Base-by-base conservation (phyloP, 2,797 vertebrate species). In the Apogon talboti region DNA sequence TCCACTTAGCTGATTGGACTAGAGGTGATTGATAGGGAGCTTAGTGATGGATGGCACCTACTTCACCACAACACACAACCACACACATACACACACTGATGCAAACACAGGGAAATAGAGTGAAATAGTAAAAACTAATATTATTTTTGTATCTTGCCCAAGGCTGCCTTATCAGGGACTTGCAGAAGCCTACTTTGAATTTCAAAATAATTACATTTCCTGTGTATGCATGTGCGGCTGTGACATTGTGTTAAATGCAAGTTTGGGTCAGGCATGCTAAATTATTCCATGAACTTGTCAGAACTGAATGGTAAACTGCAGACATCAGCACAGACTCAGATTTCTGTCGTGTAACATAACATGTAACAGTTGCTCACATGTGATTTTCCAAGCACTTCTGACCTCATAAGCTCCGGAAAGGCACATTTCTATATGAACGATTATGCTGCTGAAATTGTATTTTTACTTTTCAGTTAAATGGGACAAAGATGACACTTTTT, bases 101-200 rank as follows among this genome's bases (percentile, higher is more conserved):
- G 47, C 64, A 84, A 74, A 69, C 52, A 53, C 43, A 51, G 43
- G 58, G 61, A 79, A 76, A 84, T 53, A 68, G 47, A 45, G 40
- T 65, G 64, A 76, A 79, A 85, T 64, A 69, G 59, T 78, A 63
- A 66, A 79, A 82, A 66, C 66, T 69, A 78, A 75, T 82, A 76
- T 83, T 78, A 87, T 79, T 70, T 42, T 79, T 67, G 58, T 65
- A 85, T 87, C 61, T 82, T 71, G 74, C 79, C 71, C 46, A 19
- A 44, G 65, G 83, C 85, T 73, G 70, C 54, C 79, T 91, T 90
- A 92, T 92, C 91, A 77, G 78, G 33, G 51, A 49, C 56, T 65
- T 62, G 74, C 90, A 91, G 86, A 72, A 84, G 83, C 76, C 71
- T 79, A 52, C 75, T 88, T 88, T 89, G 82, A 91, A 84, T 86